Base-by-base conservation (phyloP, 37 sponge, comb jelly and placozoan species). In the Mnemiopsis leidyi region DNA sequence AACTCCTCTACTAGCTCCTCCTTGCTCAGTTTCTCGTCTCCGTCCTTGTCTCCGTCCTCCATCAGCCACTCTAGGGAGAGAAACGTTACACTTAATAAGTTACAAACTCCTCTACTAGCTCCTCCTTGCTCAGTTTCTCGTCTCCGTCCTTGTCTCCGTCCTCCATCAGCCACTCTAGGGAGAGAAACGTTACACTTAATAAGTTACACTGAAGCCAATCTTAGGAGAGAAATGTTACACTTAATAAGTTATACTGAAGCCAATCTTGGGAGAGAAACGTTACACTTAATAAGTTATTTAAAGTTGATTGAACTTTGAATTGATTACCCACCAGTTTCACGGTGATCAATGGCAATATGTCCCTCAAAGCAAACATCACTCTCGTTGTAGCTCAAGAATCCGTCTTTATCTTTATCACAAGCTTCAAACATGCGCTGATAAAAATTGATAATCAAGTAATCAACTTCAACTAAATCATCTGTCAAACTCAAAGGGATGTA, bases 1-100 rank as follows among this genome's bases (percentile, higher is more conserved):
- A 77, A 77, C 32, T 26, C 79, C 79, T 32, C 35, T 26, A 77
- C 79, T 20, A 77, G 1, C 79, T 77, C 79, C 20, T 77, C 79
- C 5, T 3, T 32, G 18, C 79, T 77, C 18, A 77, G 7, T 32
- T 77, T 77, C 20, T 32, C 79, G 33, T 77, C 79, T 9, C 36
- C 32, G 18, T 77, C 32, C 34, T 31, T 32, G 32, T 77, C 79
- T 33, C 36, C 79, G 21, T 13, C 20, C 20, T 26, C 36, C 36
- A 77, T 77, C 35, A 77, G 26, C 32, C 32, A 26, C 1, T 33
- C 79, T 77, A 36, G 1, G 73, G 73, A 69, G 21, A n/a, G n/a
- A n/a, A n/a, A n/a, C n/a, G n/a, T n/a, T n/a, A n/a, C n/a, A n/a
- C n/a, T n/a, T n/a, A n/a, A n/a, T n/a, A n/a, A n/a, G n/a, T n/a